Conservation (phyloP, 2,797 vertebrate genomes). For the Brachymystax lenok region DNA sequence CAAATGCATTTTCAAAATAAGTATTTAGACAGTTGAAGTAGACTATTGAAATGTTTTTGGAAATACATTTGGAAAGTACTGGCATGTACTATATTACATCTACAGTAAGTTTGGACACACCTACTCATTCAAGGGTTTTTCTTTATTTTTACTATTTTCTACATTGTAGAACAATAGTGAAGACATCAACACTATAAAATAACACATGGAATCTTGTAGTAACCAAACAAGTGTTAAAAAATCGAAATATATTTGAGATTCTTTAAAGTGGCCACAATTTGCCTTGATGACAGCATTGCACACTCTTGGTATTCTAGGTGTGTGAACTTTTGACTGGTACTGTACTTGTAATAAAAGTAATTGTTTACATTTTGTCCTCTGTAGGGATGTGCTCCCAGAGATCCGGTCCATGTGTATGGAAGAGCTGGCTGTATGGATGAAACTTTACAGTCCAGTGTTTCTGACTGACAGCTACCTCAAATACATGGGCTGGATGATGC, state of each 20-base stretch:
- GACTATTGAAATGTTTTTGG: background rate
- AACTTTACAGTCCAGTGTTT: slow-evolving; percentile 80
- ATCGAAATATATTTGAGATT: no score
- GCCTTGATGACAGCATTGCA: no score
- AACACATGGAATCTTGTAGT: no score
- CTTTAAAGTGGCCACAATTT: no score
- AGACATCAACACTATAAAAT: no score
- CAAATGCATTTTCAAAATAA: background rate
- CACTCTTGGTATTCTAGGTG: background rate
- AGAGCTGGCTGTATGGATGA: slow-evolving; percentile 88
- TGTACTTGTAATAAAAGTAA: no score
- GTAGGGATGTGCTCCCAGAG: slow-evolving; percentile 87
- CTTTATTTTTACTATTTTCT: no score
- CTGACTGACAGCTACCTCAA: slow-evolving; percentile 91
- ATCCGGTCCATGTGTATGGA: slow-evolving; percentile 88
- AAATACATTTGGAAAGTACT: background rate
- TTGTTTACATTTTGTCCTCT: background rate
- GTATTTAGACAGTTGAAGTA: background rate
- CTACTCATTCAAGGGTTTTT: no score
- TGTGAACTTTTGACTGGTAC: background rate
- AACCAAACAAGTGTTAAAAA: no score
- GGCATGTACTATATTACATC: no score
- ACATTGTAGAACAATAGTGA: no score
- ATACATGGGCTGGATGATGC: slow-evolving; percentile 91
- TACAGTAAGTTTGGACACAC: background rate